phyloP scores from a whole-genome alignment of 2,888 invertebrate species.

The Atrina japonica region DNA sequence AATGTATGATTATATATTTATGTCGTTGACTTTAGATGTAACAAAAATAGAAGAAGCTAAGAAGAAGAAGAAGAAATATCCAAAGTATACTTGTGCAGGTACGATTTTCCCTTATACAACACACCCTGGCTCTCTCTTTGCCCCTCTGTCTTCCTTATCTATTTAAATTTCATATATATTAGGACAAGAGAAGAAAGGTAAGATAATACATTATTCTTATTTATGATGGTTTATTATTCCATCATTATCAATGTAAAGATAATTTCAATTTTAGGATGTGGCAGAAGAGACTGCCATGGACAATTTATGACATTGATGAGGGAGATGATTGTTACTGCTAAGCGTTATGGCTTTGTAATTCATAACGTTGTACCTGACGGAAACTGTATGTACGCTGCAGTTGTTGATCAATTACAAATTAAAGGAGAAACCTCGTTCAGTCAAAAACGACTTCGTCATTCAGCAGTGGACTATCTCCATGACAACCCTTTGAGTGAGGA shows the following conservation, averaged over 20 bases:
- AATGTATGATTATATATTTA: too few relatives aligned
- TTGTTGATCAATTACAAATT: slow-evolving; percentile 53
- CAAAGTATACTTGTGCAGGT: slow-evolving; percentile 28
- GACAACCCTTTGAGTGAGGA: slow-evolving; percentile 49
- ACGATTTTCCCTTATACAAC: too few relatives aligned
- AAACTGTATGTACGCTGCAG: slow-evolving; percentile 62
- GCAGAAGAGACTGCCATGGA: slow-evolving; percentile 54
- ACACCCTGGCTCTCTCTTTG: too few relatives aligned
- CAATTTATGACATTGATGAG: slow-evolving; percentile 38
- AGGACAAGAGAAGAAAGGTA: too few relatives aligned
- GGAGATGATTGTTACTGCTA: slow-evolving; percentile 43
- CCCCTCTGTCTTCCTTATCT: too few relatives aligned
- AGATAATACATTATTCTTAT: too few relatives aligned
- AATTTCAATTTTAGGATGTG: slow-evolving; percentile 55
- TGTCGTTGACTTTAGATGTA: too few relatives aligned
- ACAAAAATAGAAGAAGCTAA: too few relatives aligned
- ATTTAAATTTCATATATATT: too few relatives aligned
- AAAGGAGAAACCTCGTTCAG: slow-evolving; percentile 37
- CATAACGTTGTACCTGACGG: slow-evolving; percentile 57
- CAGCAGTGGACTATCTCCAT: slow-evolving; percentile 45
- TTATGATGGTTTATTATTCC: too few relatives aligned
- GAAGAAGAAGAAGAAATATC: slow-evolving; percentile 9
- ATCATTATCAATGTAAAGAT: too few relatives aligned
- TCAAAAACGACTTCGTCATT: slow-evolving; percentile 46
- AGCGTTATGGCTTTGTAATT: slow-evolving; percentile 43